A percentile compares a stretch with the other conserved stretches of the same genome.
These are phyloP conservation scores for Thera obeliscata DNA, from an alignment of 2,888 invertebrate species.

Conservation along the genomic window DNA sequence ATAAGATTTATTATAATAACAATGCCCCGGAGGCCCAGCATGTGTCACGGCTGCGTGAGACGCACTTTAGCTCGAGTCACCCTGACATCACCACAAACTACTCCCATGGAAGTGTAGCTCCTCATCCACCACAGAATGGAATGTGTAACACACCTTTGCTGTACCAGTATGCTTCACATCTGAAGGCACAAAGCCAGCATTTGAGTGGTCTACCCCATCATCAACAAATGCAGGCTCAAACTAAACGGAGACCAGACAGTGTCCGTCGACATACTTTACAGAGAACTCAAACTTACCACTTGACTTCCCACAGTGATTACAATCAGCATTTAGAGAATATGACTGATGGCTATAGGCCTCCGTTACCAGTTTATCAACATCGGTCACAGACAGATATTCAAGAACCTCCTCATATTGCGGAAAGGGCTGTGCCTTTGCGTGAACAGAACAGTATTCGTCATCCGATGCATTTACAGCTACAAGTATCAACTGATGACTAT, in stretches of 20 bases:
- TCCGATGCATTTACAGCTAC: conserved; percentile 72
- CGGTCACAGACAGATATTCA: conserved; percentile 77
- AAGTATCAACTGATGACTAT: conserved; percentile 78
- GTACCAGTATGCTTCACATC: conserved; percentile 80
- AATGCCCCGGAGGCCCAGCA: conserved; percentile 69
- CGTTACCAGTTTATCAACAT: conserved; percentile 66
- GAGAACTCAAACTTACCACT: conserved; percentile 79
- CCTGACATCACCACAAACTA: conserved; percentile 79
- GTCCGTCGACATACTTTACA: conserved; percentile 74
- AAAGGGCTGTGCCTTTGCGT: conserved; percentile 67
- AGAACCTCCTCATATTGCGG: conserved; percentile 66
- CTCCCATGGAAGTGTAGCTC: conserved; percentile 60
- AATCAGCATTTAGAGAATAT: conserved; percentile 77
- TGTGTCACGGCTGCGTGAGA: conserved; percentile 74
- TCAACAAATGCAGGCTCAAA: conserved; percentile 66
- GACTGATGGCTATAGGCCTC: conserved; percentile 64
- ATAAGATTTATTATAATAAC: conserved; percentile 72
- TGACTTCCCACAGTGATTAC: conserved; percentile 80
- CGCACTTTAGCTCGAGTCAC: conserved; percentile 81
- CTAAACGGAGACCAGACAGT: conserved; percentile 69
- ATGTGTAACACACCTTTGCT: conserved; percentile 72
- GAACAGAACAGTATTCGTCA: conserved; percentile 70
- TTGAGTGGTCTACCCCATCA: conserved; percentile 70
- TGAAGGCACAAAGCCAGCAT: conserved; percentile 79
- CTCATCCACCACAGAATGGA: conserved; percentile 64